Conservation (phyloP, 2,113 vertebrate species). For the Elephas maximus region DNA sequence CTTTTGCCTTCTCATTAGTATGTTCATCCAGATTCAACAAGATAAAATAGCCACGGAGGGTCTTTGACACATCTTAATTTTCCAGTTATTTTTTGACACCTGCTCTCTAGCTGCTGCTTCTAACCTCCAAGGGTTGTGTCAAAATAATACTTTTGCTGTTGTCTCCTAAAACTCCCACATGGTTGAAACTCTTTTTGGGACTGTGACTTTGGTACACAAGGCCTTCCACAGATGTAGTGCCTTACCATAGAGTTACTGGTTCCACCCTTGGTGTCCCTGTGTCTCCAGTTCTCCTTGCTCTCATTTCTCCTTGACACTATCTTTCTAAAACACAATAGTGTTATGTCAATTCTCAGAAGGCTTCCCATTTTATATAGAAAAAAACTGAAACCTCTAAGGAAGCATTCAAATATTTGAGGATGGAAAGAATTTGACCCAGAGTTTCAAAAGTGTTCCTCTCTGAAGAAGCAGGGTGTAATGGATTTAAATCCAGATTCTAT, state of each 20-base stretch:
- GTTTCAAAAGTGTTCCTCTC: neutral
- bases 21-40: neutral
- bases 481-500: conserved; percentile 16
- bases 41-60: neutral
- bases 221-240: neutral
- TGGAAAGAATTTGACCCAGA: neutral
- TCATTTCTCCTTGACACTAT: neutral
- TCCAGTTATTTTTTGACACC: neutral
- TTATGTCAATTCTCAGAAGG: neutral
- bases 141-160: neutral
- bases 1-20: neutral
- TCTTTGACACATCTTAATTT: neutral
- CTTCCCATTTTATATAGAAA: conserved; percentile 23
- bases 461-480: neutral
- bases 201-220: neutral
- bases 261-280: neutral
- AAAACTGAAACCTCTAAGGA: conserved; percentile 44
- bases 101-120: neutral
- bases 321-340: neutral
- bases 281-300: neutral
- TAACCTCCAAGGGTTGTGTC: neutral
- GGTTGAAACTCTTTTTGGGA: neutral
- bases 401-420: conserved; percentile 9
- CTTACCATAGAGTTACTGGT: neutral
- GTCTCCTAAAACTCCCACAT: neutral